Evolutionary conservation across 1,140 invertebrate species (phyloP), one percentile per base, ranked within the genome.

Genomic region (Sogatella furcifera): DNA sequence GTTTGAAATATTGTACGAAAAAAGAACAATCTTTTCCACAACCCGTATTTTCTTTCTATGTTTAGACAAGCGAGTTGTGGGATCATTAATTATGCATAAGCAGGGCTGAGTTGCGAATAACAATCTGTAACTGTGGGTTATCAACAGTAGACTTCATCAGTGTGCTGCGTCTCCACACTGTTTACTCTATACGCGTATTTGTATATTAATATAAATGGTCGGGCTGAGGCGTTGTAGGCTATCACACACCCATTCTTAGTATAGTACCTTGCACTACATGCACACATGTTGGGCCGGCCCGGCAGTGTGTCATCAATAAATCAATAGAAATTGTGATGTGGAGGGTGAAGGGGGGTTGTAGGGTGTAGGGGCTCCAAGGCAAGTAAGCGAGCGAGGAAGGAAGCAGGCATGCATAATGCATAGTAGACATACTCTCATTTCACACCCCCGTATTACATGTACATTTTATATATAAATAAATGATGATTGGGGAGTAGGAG

Each of bases 391-490:
- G 34, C 34, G 11, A 38, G 34, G 34, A 38, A 38, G 55, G 34
- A 41, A 41, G 60, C 22, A 55, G 49, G 41, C 53, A 59, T 66
- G 60, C 62, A 67, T 67, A 60, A 67, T 67, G 63, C 55, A 67
- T 67, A 64, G 58, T 58, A 61, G 63, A 65, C 63, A 64, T 62
- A 57, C 55, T 65, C 65, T 67, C 65, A 62, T 67, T 67, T 67
- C 64, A 67, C 65, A 67, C 65, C 65, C 65, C 63, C 56, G 57
- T 67, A 67, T 67, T 67, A 67, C 65, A 65, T 65, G 65, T 67
- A 62, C 65, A 67, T 65, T 67, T 67, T 67, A 67, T 67, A 67
- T 67, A 67, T 67, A 67, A 66, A 66, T 66, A 66, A 64, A 55
- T 43, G 59, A 65, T 60, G 59, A 65, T 60, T 38, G 64, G 53